Conservation (phyloP, 2,888 invertebrate species). For the Tenodera sinensis region DNA sequence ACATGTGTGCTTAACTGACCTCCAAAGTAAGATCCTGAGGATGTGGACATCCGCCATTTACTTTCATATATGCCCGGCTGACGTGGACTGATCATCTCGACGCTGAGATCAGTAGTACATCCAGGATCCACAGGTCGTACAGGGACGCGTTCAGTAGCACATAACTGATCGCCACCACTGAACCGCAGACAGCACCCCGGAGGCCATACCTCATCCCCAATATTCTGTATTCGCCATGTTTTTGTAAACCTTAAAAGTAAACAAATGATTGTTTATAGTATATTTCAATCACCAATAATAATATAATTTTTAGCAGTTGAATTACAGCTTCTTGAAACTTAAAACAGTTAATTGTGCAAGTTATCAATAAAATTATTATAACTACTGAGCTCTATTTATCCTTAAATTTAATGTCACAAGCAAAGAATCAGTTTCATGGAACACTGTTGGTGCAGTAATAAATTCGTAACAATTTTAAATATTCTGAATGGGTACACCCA, state of each 20-base stretch:
- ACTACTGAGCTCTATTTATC: no score
- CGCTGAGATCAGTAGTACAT: conserved; percentile 68
- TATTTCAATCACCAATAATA: not conserved
- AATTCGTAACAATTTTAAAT: no score
- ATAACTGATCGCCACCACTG: conserved; percentile 64
- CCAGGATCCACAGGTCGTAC: conserved; percentile 73
- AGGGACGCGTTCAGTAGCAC: conserved; percentile 52
- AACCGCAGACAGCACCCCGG: conserved; percentile 73
- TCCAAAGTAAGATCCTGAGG: conserved; percentile 87
- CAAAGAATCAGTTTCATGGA: no score
- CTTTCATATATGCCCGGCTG: conserved; percentile 73
- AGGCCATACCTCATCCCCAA: conserved; percentile 86
- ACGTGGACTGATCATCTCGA: conserved; percentile 77
- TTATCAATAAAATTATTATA: no score
- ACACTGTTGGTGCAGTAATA: no score
- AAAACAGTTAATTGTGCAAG: no score
- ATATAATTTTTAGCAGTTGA: no score
- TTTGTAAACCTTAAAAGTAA: conserved; percentile 65
- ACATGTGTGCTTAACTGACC: conserved; percentile 53
- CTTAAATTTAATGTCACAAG: no score
- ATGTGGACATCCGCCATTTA: conserved; percentile 86
- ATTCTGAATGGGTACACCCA: no score
- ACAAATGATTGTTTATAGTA: not conserved
- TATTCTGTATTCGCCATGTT: conserved; percentile 85
- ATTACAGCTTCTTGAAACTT: no score